These are phyloP conservation scores for Agonopterix subpropinquella DNA, from an alignment of 2,888 invertebrate genomes.

Conservation along the genomic window DNA sequence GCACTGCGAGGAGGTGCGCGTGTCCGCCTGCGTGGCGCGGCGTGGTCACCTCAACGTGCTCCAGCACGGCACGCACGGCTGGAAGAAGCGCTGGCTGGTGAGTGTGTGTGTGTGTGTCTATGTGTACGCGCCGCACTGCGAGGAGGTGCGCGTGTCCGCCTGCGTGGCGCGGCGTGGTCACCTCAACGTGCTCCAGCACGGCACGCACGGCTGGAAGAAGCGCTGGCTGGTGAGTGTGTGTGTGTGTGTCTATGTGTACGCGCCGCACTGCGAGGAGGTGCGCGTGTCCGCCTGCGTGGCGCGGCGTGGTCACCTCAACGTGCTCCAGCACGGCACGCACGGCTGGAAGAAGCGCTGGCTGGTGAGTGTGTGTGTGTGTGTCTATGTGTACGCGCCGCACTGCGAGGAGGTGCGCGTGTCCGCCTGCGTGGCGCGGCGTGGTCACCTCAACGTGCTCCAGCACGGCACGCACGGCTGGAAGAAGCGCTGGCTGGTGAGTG, in stretches of 20 bases:
- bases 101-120: constrained; percentile 39
- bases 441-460: constrained; percentile 97
- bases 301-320: constrained; percentile 96
- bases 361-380: constrained; percentile 75
- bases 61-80: constrained; percentile 97
- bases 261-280: constrained; percentile 96
- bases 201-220: constrained; percentile 98
- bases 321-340: constrained; percentile 97
- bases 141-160: constrained; percentile 97
- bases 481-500: constrained; percentile 97
- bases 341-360: constrained; percentile 99
- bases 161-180: constrained; percentile 97
- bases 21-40: constrained; percentile 97
- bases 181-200: constrained; percentile 97
- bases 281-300: constrained; percentile 98
- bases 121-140: constrained; percentile 93
- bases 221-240: constrained; percentile 92
- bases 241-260: constrained; percentile 73
- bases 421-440: constrained; percentile 97
- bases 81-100: constrained; percentile 99
- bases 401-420: constrained; percentile 98
- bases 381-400: constrained; percentile 88
- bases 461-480: constrained; percentile 99
- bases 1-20: constrained; percentile 96
- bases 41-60: constrained; percentile 97